These are phyloP conservation scores for Onchidella celtica DNA, from an alignment of 2,888 invertebrate genomes.

Conservation along the genomic window DNA sequence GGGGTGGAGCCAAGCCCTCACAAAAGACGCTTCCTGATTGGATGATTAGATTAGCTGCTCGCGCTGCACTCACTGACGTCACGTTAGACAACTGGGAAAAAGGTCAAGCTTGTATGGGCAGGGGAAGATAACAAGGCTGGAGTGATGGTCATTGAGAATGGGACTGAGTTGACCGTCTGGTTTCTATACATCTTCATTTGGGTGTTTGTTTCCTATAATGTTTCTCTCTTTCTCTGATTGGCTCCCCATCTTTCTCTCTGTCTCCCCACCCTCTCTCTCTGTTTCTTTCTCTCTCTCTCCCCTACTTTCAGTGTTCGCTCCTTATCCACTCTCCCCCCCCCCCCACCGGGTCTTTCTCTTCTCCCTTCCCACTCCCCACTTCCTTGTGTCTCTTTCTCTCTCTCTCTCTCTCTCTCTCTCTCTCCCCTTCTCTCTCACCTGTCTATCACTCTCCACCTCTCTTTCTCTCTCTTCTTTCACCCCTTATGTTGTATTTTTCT, in stretches of 20 bases:
- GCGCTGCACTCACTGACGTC: constrained; percentile 6
- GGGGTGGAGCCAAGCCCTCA: no score
- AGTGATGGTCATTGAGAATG: background rate
- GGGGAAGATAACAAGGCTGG: background rate
- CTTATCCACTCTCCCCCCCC: background rate
- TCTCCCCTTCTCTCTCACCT: constrained; percentile 18
- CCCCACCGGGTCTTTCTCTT: constrained; percentile 1
- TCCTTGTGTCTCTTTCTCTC: constrained; percentile 34
- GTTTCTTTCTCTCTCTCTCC: constrained; percentile 23
- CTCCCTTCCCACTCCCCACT: constrained; percentile 15
- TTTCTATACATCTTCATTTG: background rate
- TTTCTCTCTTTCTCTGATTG: constrained; percentile 20
- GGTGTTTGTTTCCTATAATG: background rate
- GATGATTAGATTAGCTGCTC: background rate
- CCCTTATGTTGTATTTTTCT: constrained; percentile 6
- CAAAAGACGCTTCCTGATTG: no score
- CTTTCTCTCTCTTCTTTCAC: background rate
- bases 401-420: constrained; percentile 29
- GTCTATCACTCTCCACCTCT: background rate
- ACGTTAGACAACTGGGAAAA: background rate
- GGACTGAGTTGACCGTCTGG: background rate
- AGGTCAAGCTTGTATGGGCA: background rate
- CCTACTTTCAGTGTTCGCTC: background rate
- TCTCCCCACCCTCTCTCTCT: constrained; percentile 12
- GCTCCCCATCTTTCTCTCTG: background rate